These are phyloP conservation scores for Hypomecis atomaria DNA, from an alignment of 2,888 invertebrate genomes.

Conservation along the genomic window DNA sequence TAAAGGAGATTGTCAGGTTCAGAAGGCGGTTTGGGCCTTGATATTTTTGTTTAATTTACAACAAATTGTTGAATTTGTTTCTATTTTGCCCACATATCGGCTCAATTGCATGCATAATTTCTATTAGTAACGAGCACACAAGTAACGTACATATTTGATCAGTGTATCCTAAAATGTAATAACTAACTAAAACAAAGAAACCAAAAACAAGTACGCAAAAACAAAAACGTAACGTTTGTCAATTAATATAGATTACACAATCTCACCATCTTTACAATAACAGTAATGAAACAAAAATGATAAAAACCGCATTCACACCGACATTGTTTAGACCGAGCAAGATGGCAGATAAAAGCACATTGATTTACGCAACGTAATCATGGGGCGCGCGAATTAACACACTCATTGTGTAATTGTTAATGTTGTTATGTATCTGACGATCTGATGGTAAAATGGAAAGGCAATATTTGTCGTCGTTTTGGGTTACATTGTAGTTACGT, in stretches of 20 bases:
- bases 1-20: neutral
- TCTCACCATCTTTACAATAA: slow-evolving; percentile 16
- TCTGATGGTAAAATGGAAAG: slow-evolving; percentile 39
- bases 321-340: slow-evolving; percentile 28
- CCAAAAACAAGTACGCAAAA: neutral
- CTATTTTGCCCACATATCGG: too few relatives aligned
- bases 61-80: too few relatives aligned
- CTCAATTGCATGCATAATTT: too few relatives aligned
- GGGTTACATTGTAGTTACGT: neutral
- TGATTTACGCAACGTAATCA: slow-evolving; percentile 36
- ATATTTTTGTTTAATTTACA: neutral
- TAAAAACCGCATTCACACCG: slow-evolving; percentile 24
- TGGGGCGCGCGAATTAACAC: slow-evolving; percentile 34
- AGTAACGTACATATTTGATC: too few relatives aligned
- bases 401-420: slow-evolving; percentile 39
- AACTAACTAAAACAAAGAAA: neutral
- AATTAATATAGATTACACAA: slow-evolving; percentile 25
- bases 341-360: slow-evolving; percentile 26
- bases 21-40: neutral
- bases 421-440: slow-evolving; percentile 33
- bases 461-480: slow-evolving; percentile 29
- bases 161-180: neutral
- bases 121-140: too few relatives aligned
- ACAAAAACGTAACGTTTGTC: slow-evolving; percentile 2
- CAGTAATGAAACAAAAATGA: slow-evolving; percentile 14